A percentile compares a stretch with the other conserved stretches of the same genome.
phyloP scores from a whole-genome alignment of 2,888 invertebrate genomes.

The Pseudococcus viburni region DNA sequence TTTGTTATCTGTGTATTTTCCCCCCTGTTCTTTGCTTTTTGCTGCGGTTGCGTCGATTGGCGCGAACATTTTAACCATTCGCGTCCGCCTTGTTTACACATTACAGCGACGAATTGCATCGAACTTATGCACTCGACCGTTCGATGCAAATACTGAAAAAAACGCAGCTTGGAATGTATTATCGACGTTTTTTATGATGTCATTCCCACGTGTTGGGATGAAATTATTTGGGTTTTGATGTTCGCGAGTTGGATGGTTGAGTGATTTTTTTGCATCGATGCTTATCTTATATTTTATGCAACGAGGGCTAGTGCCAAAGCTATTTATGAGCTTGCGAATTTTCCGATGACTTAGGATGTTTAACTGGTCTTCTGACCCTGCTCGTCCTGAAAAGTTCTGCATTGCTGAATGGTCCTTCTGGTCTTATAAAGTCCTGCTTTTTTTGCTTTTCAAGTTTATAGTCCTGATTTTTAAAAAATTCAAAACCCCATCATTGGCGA shows the following conservation, averaged over 20 bases:
- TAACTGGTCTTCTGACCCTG: too few relatives aligned
- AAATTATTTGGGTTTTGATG: conserved; percentile 1
- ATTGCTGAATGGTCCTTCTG: too few relatives aligned
- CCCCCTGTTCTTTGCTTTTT: background rate
- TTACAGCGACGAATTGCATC: conserved; percentile 13
- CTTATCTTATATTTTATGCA: background rate
- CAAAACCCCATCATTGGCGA: too few relatives aligned
- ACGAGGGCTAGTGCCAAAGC: too few relatives aligned
- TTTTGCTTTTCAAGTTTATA: too few relatives aligned
- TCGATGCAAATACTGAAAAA: background rate
- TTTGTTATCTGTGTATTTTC: background rate
- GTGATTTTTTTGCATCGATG: background rate
- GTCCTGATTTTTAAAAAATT: too few relatives aligned
- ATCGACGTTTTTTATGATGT: conserved; percentile 44
- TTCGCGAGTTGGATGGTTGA: background rate
- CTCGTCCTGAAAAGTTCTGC: too few relatives aligned
- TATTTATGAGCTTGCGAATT: too few relatives aligned
- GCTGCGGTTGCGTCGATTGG: background rate
- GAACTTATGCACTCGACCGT: background rate
- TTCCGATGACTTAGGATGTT: too few relatives aligned
- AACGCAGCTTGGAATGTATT: conserved; percentile 6
- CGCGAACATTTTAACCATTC: conserved; percentile 38
- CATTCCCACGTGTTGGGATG: conserved; percentile 29
- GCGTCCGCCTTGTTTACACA: conserved; percentile 54
- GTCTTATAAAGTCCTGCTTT: too few relatives aligned